Base-by-base conservation (phyloP, 37 sponge, comb jelly and placozoan species). In the Chondrilla cf. caribensis region DNA sequence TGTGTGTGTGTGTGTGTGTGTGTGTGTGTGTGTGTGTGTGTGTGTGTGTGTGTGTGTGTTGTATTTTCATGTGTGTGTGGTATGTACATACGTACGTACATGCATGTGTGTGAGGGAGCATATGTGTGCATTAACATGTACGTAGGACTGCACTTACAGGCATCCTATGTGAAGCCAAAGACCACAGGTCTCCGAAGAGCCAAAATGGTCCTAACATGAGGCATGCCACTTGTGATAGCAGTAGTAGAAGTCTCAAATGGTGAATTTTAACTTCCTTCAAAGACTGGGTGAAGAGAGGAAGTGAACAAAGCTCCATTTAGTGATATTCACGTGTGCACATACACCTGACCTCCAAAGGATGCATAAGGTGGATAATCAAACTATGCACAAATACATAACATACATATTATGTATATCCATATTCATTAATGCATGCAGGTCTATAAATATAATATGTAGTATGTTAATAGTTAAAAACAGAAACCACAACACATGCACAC, bases 141-240 rank as follows among this genome's bases (percentile, higher is more conserved):
- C 33, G 60, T 79, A 28, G n/a, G 72, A 7, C 9, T 37, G 32
- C 33, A 67, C 68, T 67, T 33, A 67, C 68, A 1, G 26, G 35
- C 17, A 29, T 4, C 26, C 2, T 67, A 18, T 29, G 68, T 4
- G 41, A 36, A 17, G 76, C 44, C 25, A 73, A 24, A 2, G 76
- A 73, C 91, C 91, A 91, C 24, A 84, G 83, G 31, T 94, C 94
- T 0, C 76, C 81, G 42, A 81, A 85, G 77, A 90, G 57, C 94
- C 94, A 94, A 26, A 87, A 14, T 1, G 94, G 94, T 58, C 85
- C 75, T 7, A 94, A 60, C 32, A 87, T 0, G 14, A 94, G 33
- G 19, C 67, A 42, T 19, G 91, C 57, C 2, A 86, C 26, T 40
- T 85, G 88, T 73, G 85, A 79, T 26, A 90, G 65, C 4, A 80